A percentile compares a stretch with the other conserved stretches of the same genome.
Evolutionary conservation across 1,140 invertebrate genomes (phyloP).

Genomic region (Aphis craccivora): DNA sequence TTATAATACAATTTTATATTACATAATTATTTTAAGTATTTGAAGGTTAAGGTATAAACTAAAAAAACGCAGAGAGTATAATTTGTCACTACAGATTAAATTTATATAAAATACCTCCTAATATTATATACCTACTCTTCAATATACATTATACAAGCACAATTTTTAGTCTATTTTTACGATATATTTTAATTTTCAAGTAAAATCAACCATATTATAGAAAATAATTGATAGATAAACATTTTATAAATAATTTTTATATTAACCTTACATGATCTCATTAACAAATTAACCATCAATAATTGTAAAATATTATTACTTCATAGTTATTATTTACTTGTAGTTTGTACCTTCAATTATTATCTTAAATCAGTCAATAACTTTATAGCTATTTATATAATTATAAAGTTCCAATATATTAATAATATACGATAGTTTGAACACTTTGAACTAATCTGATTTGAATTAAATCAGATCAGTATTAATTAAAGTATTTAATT

Average conservation of each 20-base stretch:
- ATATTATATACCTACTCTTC: not conserved
- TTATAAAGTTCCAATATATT: not conserved
- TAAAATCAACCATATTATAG: not conserved
- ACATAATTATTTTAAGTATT: constrained; percentile 17
- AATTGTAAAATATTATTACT: not conserved
- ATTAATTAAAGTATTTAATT: not conserved
- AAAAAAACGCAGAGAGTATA: not conserved
- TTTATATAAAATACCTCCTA: not conserved
- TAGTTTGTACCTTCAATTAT: not conserved
- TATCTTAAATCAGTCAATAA: not conserved
- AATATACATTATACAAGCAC: not conserved
- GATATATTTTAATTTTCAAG: not conserved
- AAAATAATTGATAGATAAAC: not conserved
- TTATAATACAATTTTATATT: no score
- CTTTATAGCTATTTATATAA: no score
- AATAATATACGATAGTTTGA: not conserved
- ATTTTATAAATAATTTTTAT: not conserved
- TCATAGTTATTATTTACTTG: not conserved
- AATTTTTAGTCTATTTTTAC: not conserved
- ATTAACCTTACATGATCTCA: not conserved
- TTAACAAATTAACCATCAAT: not conserved
- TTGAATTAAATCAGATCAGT: not conserved
- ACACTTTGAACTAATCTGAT: not conserved
- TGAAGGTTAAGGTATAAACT: not conserved
- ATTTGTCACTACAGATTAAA: not conserved